Evolutionary conservation across 2,113 vertebrate genomes (phyloP), one percentile per base, ranked within the genome.

Genomic region (Tachuris rubrigastra): DNA sequence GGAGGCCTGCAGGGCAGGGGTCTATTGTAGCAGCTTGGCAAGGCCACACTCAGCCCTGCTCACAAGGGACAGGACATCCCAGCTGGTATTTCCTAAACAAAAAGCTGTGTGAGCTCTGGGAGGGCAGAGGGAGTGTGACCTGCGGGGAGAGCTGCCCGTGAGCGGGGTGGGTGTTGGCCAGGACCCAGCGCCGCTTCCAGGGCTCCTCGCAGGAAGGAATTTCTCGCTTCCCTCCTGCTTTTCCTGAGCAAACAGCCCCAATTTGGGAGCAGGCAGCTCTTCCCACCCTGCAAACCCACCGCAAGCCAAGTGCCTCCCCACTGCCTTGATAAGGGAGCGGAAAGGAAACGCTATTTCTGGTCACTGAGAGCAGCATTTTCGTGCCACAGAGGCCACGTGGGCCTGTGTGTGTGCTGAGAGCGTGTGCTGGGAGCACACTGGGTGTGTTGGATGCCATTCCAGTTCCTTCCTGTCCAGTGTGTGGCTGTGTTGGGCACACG

Each of bases 401-500:
- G 50, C 14, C 41, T 1, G 17, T 4, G 35, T 4, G 35, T 20
- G 69, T 71, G 76, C 56, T 2, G 2, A 37, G 22, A 50, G 17
- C 2, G 33, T 20, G 69, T 69, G 71, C 56, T 3, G 2, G n/a
- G 17, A 82, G 60, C 73, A 27, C 46, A 18, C 59, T 2, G 14
- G 24, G 25, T 4, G 24, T 10, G 28, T 2, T 14, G 42, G 14
- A 42, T 2, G 5, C 4, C 3, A 10, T 25, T n/a, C 63, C 49
- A 22, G 77, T 39, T 78, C 90, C 79, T 81, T 53, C 59, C 28
- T 28, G 3, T 25, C 25, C 60, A 59, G 44, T 5, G 0, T 1
- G 14, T 42, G 69, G 25, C 72, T 73, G 3, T 0, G 1, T 1
- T 0, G 5, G 39, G 72, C 55, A 31, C 3, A 1, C 1, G 1